Base-by-base conservation (phyloP, 2,888 invertebrate genomes). In the Pherbina coryleti region DNA sequence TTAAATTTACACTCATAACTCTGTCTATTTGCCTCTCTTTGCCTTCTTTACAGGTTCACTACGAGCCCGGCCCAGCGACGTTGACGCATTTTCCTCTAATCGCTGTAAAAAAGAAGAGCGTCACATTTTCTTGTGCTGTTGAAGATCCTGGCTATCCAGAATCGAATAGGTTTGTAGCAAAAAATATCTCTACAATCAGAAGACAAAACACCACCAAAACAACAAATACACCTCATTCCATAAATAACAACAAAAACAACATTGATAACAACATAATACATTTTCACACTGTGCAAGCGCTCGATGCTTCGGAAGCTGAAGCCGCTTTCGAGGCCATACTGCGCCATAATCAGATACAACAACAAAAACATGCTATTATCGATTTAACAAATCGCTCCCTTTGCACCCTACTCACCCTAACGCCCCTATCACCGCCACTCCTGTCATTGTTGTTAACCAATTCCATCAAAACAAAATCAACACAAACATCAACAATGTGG, bases 51-150 rank as follows among this genome's bases (percentile, higher is more conserved):
- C 57, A 90, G 86, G 88, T 90, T 44, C 86, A 88, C 82, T 90
- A 97, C 91, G 95, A 96, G 34, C 97, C 97, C 0, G 96, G 96
- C 0, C 93, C 94, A n/a, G 95, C 97, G 0, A 92, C 93, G 78
- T 90, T 97, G 64, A 92, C 92, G 0, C 95, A 94, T 85, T 93
- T 93, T 22, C 96, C 96, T 0, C 91, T 92, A 84, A 91, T 93
- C 37, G 96, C 97, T 0, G 92, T 96, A 60, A 97, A 98, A 88
- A 95, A 95, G 81, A 94, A 94, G 81, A 93, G 94, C 53, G 92
- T 98, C 31, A 94, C 94, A n/a, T 92, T 98, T 80, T 93, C 93
- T 34, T 98, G 98, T 90, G 92, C 93, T 55, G 94, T 97, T 74
- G 93, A 94, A 80, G 95, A 97, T 89, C 92, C 93, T 9, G 98